Evolutionary conservation across 64 coral and sea anemone species (phyloP).

Genomic region (Montipora capricornis): DNA sequence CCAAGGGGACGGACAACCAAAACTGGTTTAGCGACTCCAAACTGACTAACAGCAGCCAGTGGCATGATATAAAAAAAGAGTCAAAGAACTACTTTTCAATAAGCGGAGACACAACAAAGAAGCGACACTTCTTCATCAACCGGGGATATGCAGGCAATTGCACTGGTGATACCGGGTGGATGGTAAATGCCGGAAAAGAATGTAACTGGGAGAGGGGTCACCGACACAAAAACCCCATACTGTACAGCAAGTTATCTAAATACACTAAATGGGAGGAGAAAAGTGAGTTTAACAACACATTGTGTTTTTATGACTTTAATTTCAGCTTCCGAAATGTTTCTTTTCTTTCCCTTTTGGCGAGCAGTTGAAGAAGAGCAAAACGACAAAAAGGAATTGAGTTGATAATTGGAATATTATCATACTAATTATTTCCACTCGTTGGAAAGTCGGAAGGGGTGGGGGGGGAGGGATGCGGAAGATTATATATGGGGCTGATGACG

Average conservation of each 20-base stretch:
- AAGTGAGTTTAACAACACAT: too few species aligned
- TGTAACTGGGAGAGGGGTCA: neutral
- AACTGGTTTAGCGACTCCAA: constrained; percentile 14
- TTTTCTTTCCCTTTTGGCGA: constrained; percentile 1
- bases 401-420: constrained; percentile 1
- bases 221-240: too few species aligned
- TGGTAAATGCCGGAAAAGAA: constrained; percentile 15
- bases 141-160: neutral
- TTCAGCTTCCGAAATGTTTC: constrained; percentile 13
- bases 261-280: too few species aligned
- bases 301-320: constrained; percentile 3
- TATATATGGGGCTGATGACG: neutral
- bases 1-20: neutral
- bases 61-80: neutral
- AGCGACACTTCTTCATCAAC: neutral
- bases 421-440: neutral
- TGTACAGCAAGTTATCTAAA: too few species aligned
- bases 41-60: constrained; percentile 1
- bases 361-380: neutral
- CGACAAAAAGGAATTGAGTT: neutral
- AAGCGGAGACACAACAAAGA: neutral
- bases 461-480: neutral
- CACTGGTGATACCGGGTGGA: constrained; percentile 3
- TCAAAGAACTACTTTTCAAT: constrained; percentile 11
- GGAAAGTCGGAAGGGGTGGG: neutral